Conservation (phyloP, 2,797 vertebrate genomes). For the Spheniscus humboldti region DNA sequence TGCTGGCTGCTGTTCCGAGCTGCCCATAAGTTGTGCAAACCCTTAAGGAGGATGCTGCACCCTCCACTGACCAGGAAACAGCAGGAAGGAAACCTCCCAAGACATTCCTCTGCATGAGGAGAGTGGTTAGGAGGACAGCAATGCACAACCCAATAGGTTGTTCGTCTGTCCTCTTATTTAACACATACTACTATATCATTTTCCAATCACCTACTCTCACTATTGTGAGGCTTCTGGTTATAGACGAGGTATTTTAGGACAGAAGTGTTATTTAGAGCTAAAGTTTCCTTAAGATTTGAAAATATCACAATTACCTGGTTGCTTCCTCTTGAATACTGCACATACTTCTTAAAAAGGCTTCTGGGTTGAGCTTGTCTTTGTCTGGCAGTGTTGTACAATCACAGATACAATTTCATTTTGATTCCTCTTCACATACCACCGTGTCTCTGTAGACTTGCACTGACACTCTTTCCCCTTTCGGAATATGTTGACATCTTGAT, state of each 20-base stretch:
- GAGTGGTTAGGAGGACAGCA: not conserved
- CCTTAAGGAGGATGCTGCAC: not conserved
- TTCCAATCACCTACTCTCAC: not conserved
- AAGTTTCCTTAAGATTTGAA: not conserved
- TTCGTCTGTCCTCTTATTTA: not conserved
- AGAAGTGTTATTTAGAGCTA: not conserved
- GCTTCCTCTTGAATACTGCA: not conserved
- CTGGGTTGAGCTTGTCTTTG: not conserved
- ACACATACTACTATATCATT: not conserved
- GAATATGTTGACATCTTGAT: slow-evolving; percentile 54
- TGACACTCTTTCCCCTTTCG: slow-evolving; percentile 33
- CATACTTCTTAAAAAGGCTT: not conserved
- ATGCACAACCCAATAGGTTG: no score
- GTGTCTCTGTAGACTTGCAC: not conserved
- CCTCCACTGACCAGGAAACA: not conserved
- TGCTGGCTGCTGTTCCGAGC: not conserved
- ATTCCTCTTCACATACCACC: not conserved
- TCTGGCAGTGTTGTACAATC: not conserved
- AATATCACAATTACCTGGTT: not conserved
- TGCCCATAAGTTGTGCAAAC: not conserved
- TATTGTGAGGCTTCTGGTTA: not conserved
- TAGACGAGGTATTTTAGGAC: not conserved
- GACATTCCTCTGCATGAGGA: not conserved
- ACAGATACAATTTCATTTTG: not conserved
- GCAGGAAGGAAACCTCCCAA: not conserved